Percentiles rank a stretch among this genome's conserved stretches.
phyloP scores from a whole-genome alignment of 2,888 invertebrate species.

The Hyposoter didymator region DNA sequence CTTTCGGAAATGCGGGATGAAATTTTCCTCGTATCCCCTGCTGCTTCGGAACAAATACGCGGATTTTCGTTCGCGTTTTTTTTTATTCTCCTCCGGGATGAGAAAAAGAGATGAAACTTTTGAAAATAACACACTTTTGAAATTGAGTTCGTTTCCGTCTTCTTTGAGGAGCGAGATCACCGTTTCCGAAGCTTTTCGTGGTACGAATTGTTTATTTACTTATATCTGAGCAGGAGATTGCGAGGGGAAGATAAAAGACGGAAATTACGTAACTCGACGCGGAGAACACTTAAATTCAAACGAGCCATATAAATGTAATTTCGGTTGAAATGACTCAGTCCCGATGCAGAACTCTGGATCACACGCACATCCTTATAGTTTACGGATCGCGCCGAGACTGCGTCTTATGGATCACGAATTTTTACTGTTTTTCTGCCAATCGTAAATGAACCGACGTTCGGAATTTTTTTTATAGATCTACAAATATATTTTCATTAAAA shows the following conservation, averaged over 20 bases:
- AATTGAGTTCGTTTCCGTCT: constrained; percentile 1
- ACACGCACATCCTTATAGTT: constrained; percentile 2
- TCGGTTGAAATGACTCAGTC: not conserved
- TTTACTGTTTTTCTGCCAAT: not conserved
- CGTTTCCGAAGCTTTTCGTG: not conserved
- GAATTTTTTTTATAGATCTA: not conserved
- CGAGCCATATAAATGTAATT: constrained; percentile 41
- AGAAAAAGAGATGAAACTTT: no score
- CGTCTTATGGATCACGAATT: constrained; percentile 24
- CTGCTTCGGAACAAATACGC: not conserved
- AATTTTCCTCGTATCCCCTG: not conserved
- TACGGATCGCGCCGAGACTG: constrained; percentile 15
- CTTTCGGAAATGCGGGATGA: not conserved
- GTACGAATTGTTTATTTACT: constrained; percentile 4
- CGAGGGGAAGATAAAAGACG: not conserved
- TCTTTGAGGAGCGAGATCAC: not conserved
- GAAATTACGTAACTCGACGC: constrained; percentile 5
- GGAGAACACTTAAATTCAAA: constrained; percentile 18
- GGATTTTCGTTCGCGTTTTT: not conserved
- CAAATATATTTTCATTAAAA: not conserved
- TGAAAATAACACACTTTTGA: not conserved
- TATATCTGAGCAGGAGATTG: not conserved
- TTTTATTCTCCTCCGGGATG: no score
- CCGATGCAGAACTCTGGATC: not conserved
- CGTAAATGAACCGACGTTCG: not conserved